Percentiles rank a stretch among this genome's conserved stretches.
Conservation (phyloP, 2,113 vertebrate species). For the Symphodus melops region DNA sequence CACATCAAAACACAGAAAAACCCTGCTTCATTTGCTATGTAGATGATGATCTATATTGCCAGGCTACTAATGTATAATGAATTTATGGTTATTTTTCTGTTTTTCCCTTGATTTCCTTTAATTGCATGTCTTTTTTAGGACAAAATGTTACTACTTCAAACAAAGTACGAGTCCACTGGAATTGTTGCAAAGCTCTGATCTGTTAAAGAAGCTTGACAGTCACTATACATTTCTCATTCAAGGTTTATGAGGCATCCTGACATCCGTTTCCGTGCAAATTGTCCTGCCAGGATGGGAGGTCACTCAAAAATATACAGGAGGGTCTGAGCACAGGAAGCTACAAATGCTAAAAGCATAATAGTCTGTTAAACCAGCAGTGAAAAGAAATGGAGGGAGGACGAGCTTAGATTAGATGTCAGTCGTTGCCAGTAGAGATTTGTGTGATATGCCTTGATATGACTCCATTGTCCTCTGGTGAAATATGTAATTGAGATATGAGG, state of each 20-base stretch:
- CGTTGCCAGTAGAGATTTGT: slow-evolving; percentile 65
- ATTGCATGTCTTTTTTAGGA: not conserved
- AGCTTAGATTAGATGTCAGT: slow-evolving; percentile 73
- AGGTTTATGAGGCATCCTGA: slow-evolving; percentile 63
- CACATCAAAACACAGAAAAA: slow-evolving; percentile 20
- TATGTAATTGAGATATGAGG: slow-evolving; percentile 32
- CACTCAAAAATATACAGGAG: slow-evolving; percentile 52
- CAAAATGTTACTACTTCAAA: slow-evolving; percentile 17
- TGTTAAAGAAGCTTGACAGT: slow-evolving; percentile 23
- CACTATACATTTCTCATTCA: slow-evolving; percentile 55
- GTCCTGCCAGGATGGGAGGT: slow-evolving; percentile 39
- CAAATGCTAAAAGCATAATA: slow-evolving; percentile 70
- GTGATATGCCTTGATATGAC: slow-evolving; percentile 59
- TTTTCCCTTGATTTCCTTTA: not conserved
- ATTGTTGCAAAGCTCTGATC: slow-evolving; percentile 41
- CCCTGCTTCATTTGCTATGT: not conserved
- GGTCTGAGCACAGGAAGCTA: slow-evolving; percentile 37
- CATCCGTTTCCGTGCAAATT: slow-evolving; percentile 48
- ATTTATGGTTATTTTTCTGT: not conserved
- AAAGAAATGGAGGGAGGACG: slow-evolving; percentile 66
- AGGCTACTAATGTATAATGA: not conserved
- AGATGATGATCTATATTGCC: not conserved
- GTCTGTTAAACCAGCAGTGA: slow-evolving; percentile 71
- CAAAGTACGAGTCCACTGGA: not conserved
- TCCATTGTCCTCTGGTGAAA: slow-evolving; percentile 71